Percentiles rank a stretch among this genome's conserved stretches.
These are phyloP conservation scores for Malacoctenus gilli DNA, from an alignment of 2,797 vertebrate species.

Conservation along the genomic window DNA sequence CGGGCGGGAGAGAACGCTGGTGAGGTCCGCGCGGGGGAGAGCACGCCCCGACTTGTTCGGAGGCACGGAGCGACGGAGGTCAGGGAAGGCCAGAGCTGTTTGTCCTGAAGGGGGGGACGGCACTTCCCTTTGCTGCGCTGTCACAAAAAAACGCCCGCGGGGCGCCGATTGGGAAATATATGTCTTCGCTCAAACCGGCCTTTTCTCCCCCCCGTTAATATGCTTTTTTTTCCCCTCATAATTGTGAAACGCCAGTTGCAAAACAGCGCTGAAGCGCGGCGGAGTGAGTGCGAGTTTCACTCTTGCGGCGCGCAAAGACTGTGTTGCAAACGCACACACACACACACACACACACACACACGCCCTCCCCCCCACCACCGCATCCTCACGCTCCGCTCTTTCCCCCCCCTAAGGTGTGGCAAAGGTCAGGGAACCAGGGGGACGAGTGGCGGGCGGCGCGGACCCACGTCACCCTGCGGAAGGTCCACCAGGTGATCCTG, in stretches of 20 bases:
- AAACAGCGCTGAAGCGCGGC: conserved; percentile 55
- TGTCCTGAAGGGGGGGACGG: conserved; percentile 4
- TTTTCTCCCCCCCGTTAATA: conserved; percentile 36
- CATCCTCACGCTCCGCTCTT: no score
- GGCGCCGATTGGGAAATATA: conserved; percentile 61
- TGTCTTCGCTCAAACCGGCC: conserved; percentile 17
- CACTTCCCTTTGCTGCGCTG: conserved; percentile 52
- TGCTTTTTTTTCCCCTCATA: conserved; percentile 54
- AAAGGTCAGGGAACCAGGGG: conserved; percentile 73
- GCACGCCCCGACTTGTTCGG: not conserved
- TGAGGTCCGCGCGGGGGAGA: conserved; percentile 47
- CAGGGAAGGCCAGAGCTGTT: conserved; percentile 1
- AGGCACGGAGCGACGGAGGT: conserved; percentile 1
- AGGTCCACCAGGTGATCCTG: conserved; percentile 77
- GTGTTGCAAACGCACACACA: conserved; percentile 66
- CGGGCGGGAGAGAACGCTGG: conserved; percentile 61
- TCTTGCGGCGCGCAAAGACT: conserved; percentile 36
- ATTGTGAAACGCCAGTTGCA: conserved; percentile 75
- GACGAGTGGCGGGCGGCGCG: conserved; percentile 75
- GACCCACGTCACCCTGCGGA: conserved; percentile 68
- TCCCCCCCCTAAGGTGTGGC: conserved; percentile 86
- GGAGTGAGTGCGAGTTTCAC: conserved; percentile 49
- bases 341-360: conserved; percentile 53
- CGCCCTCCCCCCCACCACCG: no score
- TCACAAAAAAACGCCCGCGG: conserved; percentile 13